A percentile compares a stretch with the other conserved stretches of the same genome.
Evolutionary conservation across 1,140 invertebrate species (phyloP).

Genomic region (Oryctes rhinoceros): DNA sequence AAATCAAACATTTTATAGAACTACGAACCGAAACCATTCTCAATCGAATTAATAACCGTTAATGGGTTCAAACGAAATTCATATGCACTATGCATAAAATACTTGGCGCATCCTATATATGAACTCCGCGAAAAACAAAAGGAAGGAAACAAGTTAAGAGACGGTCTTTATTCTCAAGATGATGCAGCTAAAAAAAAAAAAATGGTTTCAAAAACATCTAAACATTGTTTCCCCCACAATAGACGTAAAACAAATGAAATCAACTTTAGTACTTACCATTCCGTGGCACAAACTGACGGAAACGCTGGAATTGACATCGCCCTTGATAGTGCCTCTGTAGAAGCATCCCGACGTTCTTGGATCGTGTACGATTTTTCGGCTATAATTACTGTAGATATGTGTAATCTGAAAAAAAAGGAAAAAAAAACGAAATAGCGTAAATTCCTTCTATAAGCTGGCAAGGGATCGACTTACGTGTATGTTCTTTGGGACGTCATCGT

Average conservation of each 20-base stretch:
- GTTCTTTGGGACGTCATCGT: slow-evolving; percentile 64
- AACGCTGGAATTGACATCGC: slow-evolving; percentile 71
- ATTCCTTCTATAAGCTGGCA: slow-evolving; percentile 1
- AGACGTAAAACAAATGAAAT: slow-evolving; percentile 34
- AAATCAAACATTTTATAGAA: too few species aligned
- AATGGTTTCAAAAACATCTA: too few species aligned
- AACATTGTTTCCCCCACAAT: too few species aligned
- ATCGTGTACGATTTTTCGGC: slow-evolving; percentile 58
- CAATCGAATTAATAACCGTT: too few species aligned
- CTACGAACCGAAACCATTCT: too few species aligned
- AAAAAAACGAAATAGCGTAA: slow-evolving; percentile 17
- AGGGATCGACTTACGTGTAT: slow-evolving; percentile 64
- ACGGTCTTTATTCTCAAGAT: too few species aligned
- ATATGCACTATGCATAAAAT: too few species aligned
- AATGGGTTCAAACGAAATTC: too few species aligned
- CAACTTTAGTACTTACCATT: slow-evolving; percentile 70
- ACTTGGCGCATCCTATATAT: too few species aligned
- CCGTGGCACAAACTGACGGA: slow-evolving; percentile 79
- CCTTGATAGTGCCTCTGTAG: slow-evolving; percentile 73
- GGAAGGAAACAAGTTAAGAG: too few species aligned
- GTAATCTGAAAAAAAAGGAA: slow-evolving; percentile 62
- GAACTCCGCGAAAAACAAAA: too few species aligned
- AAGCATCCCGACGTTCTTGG: slow-evolving; percentile 69
- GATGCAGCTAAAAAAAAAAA: too few species aligned
- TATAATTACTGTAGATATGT: slow-evolving; percentile 66